These are phyloP conservation scores for Mnemiopsis leidyi DNA, from an alignment of 37 sponge, comb jelly and placozoan genomes.

Conservation along the genomic window DNA sequence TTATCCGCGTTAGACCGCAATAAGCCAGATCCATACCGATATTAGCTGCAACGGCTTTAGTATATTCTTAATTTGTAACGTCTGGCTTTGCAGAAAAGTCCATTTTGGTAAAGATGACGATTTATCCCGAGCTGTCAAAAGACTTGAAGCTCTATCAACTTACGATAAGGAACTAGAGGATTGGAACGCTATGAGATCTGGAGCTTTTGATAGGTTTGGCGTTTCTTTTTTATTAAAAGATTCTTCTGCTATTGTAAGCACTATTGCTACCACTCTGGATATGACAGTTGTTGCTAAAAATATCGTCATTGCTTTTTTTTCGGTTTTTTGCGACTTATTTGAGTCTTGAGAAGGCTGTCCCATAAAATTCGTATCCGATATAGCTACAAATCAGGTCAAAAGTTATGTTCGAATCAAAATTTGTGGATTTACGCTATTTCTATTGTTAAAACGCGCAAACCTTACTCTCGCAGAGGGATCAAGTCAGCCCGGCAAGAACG, in stretches of 20 bases:
- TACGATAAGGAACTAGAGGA: slow-evolving; percentile 57
- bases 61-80: too few relatives aligned
- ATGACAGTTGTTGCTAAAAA: neutral
- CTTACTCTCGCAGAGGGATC: neutral
- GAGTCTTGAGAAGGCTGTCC: too few relatives aligned
- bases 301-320: neutral
- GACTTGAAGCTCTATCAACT: slow-evolving; percentile 3
- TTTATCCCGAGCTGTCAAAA: slow-evolving; percentile 45
- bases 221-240: neutral
- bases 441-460: too few relatives aligned
- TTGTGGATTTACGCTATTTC: too few relatives aligned
- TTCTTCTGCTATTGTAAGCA: neutral
- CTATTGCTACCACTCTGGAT: neutral
- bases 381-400: too few relatives aligned
- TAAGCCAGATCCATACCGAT: too few relatives aligned
- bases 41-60: too few relatives aligned
- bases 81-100: neutral
- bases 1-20: too few relatives aligned
- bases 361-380: too few relatives aligned
- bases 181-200: slow-evolving; percentile 40
- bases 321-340: neutral
- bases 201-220: neutral
- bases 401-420: too few relatives aligned
- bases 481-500: slow-evolving; percentile 31
- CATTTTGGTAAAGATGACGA: slow-evolving; percentile 42